Base-by-base conservation (phyloP, 2,113 vertebrate species). In the Myanophis thanlyinensis region DNA sequence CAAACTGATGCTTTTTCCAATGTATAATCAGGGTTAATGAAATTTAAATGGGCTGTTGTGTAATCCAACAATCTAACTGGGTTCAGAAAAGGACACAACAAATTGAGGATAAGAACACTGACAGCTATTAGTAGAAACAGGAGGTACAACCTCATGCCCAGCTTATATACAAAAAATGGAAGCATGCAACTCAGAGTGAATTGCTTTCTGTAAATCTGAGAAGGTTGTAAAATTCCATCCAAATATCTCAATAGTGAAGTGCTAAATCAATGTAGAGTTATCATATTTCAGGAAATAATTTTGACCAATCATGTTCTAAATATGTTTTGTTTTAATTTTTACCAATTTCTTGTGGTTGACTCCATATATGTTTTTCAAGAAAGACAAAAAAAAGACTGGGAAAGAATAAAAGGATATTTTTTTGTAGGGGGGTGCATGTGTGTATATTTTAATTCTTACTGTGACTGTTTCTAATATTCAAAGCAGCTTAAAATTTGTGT, bases 1-100 rank as follows among this genome's bases (percentile, higher is more conserved):
- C 44, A 87, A 93, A 94, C 94, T 88, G 1, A 88, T 94, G 92
- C 44, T 46, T 90, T n/a, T 1, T 1, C n/a, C 18, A 8, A 85
- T 90, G 90, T 93, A 89, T 93, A 44, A 1, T 94, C 84, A 93
- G 13, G 35, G 91, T 95, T 96, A 96, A 97, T 96, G 90, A 95
- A 94, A 92, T 96, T 95, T 93, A 94, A 92, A 93, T 95, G 67
- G 88, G 44, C n/a, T 86, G 88, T 90, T 93, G 92, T 90, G 3
- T 93, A 93, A 90, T 47, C 80, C 88, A 51, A 12, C 80, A 44
- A 56, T 86, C 80, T 90, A 59, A 86, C 73, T 62, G 80, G 67
- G 46, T 93, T 93, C 73, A 86, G 59, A 85, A 89, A 93, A 90
- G 92, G 92, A 51, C 89, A 89, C 46, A 11, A 23, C 51, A 85